Base-by-base conservation (phyloP, 2,888 invertebrate genomes). In the Apantesis nais region DNA sequence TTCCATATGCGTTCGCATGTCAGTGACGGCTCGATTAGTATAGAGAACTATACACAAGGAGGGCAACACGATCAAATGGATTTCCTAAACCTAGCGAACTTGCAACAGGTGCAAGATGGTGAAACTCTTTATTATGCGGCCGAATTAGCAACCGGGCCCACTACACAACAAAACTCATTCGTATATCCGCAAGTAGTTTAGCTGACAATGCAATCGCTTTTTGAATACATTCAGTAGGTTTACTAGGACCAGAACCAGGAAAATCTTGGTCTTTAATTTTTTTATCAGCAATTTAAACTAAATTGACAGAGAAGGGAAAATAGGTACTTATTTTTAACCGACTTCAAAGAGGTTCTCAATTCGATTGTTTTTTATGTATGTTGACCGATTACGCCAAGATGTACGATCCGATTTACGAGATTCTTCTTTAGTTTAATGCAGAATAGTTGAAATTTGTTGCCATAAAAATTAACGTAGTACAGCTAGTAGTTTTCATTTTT, bases 1-100 rank as follows among this genome's bases (percentile, higher is more conserved):
- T 94, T 94, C 72, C 95, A 95, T 77, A 90, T 94, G 90, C 88
- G 93, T 0, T 93, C 94, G 4, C 95, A 95, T 76, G 82, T 89
- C 0, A 86, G 86, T 0, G 90, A 89, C 19, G 83, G 84, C 29
- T 82, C 85, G 2, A 77, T 90, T 55, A 76, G 83, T 0, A 82
- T 89, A 75, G 90, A 91, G 12, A 85, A 84, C 48, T 92, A 90
- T 70, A 83, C 85, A 29, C 88, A 88, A 66, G 85, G 78, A 0
- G 78, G 86, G 12, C 85, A 85, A 29, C 83, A 83, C 12, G 85
- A 88, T 52, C 87, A 88, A 25, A 83, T 92, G 71, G 89, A 92
- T 67, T 93, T 89, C 65, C 78, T 94, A 2, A 92, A 90, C 70
- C 76, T 94, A 69, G 85, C 92, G 0, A 93, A 92, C 66, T 75